Evolutionary conservation across 2,113 vertebrate genomes (phyloP), one percentile per base, ranked within the genome.

Genomic region (Xiphorhynchus elegans): DNA sequence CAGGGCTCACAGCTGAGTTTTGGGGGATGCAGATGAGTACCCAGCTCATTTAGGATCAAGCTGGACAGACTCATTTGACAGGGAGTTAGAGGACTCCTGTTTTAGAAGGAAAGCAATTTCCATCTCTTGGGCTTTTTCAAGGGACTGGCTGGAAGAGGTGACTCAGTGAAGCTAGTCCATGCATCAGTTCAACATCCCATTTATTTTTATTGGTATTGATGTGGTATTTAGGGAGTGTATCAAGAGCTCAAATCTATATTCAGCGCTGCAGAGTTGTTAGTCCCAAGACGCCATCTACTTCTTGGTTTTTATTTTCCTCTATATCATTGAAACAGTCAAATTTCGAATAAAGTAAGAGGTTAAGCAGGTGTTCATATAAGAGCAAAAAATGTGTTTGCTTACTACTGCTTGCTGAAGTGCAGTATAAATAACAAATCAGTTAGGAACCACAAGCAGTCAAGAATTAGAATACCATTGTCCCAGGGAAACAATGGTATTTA

Each of bases 281-380:
- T 31, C 28, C 15, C 31, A 56, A 79, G 69, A 53, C 53, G n/a
- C 28, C 1, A 1, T 21, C 40, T 73, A 9, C 24, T 68, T 72
- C 50, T 79, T 1, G 0, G 4, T 20, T 73, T 87, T 69, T 74
- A 20, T 78, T 94, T 90, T 73, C 40, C 25, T 90, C 74, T 70
- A 28, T 92, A 80, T 92, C 44, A 33, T 23, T 83, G 33, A 3
- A 25, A 83, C 42, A 39, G n/a, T 90, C 46, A 80, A 74, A n/a
- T 73, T 58, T 83, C 80, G 50, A 77, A 46, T 74, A 74, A 84
- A 21, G 46, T 50, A 86, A 70, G 63, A 93, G 42, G 75, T 73
- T 83, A 90, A 93, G 63, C n/a, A 84, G 63, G 68, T 87, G 63
- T 69, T 93, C 70, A 91, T 58, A 90, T 50, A 72, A 83, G 62